phyloP scores from a whole-genome alignment of 2,888 invertebrate species.

The Orthosia gothica region DNA sequence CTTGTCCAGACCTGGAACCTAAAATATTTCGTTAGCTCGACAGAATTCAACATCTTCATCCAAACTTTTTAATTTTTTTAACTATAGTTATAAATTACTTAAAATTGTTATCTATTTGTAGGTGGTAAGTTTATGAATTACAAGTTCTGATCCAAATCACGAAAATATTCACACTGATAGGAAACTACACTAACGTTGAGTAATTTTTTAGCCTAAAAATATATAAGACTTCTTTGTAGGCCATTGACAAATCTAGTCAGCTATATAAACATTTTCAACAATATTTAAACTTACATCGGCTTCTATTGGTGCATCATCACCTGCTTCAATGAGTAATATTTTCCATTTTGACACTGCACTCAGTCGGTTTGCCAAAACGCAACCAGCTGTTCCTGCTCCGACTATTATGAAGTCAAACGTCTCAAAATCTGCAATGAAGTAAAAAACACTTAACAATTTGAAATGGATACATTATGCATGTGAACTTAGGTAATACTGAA shows the following conservation, averaged over 20 bases:
- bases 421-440: slow-evolving; percentile 61
- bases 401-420: slow-evolving; percentile 75
- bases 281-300: slow-evolving; percentile 31
- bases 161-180: background rate
- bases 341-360: slow-evolving; percentile 73
- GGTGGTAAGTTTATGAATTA: background rate
- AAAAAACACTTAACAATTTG: background rate
- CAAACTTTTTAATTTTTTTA: too few relatives aligned
- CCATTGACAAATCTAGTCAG: too few relatives aligned
- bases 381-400: slow-evolving; percentile 75
- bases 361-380: slow-evolving; percentile 74
- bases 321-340: slow-evolving; percentile 90
- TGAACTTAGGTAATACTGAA: background rate
- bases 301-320: slow-evolving; percentile 72
- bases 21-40: slow-evolving; percentile 17
- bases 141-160: background rate
- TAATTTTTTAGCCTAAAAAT: background rate
- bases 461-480: background rate
- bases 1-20: slow-evolving; percentile 73
- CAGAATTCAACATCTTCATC: background rate
- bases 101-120: background rate
- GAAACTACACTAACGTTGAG: background rate
- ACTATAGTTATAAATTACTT: too few relatives aligned
- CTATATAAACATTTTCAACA: too few relatives aligned
- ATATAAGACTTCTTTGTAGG: too few relatives aligned